A percentile compares a stretch with the other conserved stretches of the same genome.
These are phyloP conservation scores for Apamea epomidion DNA, from an alignment of 2,888 invertebrate species.

Conservation along the genomic window DNA sequence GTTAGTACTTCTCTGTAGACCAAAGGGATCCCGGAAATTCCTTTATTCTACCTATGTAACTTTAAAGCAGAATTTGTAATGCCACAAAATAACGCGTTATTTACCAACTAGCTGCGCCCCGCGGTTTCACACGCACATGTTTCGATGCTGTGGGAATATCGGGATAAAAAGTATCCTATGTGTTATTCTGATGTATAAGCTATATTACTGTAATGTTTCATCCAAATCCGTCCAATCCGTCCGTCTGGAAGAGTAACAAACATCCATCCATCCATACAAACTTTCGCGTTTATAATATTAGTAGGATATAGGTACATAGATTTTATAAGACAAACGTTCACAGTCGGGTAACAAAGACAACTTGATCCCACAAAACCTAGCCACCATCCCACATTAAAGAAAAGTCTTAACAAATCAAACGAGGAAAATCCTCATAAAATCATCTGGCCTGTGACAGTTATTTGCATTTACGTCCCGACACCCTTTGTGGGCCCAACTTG, in stretches of 20 bases:
- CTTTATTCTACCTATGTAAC: too few relatives aligned
- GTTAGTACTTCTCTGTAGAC: background rate
- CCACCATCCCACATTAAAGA: constrained; percentile 17
- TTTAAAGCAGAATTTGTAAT: background rate
- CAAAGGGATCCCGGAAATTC: background rate
- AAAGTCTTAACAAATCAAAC: constrained; percentile 43
- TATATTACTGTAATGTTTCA: too few relatives aligned
- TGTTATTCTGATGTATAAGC: too few relatives aligned
- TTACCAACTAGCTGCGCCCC: too few relatives aligned
- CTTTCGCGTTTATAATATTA: too few relatives aligned
- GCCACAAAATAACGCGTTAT: background rate
- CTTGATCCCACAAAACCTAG: background rate
- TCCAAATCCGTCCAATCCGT: too few relatives aligned
- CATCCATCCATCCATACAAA: too few relatives aligned
- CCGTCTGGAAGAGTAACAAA: too few relatives aligned
- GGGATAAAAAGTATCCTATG: too few relatives aligned
- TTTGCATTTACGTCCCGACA: constrained; percentile 60
- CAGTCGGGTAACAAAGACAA: background rate
- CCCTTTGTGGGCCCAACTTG: constrained; percentile 58
- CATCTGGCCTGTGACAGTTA: constrained; percentile 55
- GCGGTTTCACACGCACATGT: too few relatives aligned
- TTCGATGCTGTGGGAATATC: too few relatives aligned
- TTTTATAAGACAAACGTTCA: background rate
- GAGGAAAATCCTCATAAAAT: constrained; percentile 55
- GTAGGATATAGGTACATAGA: background rate